Evolutionary conservation across 2,888 invertebrate genomes (phyloP).

Genomic region (Boloria euphrosyne): DNA sequence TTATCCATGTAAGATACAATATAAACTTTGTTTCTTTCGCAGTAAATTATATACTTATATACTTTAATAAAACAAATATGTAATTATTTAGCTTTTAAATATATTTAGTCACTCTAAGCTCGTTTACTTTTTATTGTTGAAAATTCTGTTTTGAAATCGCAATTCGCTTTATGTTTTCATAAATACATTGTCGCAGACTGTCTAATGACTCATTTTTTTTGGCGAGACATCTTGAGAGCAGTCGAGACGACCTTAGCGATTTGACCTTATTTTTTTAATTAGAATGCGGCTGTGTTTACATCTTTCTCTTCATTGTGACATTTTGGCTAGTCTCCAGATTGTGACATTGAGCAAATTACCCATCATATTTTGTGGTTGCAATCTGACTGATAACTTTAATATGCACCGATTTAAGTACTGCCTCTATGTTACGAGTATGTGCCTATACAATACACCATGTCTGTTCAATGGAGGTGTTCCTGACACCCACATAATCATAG

Average conservation of each 20-base stretch:
- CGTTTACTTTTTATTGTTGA: not conserved
- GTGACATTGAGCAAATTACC: conserved; percentile 63
- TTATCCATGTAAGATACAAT: no score
- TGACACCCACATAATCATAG: no score
- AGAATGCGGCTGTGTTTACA: conserved; percentile 78
- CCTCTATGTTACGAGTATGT: not conserved
- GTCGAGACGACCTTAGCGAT: conserved; percentile 58
- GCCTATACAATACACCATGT: not conserved
- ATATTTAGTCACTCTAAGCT: no score
- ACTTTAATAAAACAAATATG: no score
- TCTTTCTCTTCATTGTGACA: conserved; percentile 76
- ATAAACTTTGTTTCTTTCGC: no score
- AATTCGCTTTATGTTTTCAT: conserved; percentile 36
- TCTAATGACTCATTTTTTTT: conserved; percentile 61
- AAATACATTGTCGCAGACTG: conserved; percentile 45
- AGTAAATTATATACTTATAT: no score
- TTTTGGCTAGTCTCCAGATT: conserved; percentile 71
- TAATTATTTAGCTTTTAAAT: no score
- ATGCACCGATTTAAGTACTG: conserved; percentile 1
- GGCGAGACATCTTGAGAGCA: conserved; percentile 65
- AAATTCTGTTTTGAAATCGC: conserved; percentile 13
- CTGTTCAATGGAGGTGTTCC: no score
- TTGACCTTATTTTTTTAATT: conserved; percentile 73
- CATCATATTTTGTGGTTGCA: conserved; percentile 49
- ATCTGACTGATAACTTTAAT: conserved; percentile 35